Conservation (phyloP, 2,888 invertebrate species). For the Heterodera filipjevi region DNA sequence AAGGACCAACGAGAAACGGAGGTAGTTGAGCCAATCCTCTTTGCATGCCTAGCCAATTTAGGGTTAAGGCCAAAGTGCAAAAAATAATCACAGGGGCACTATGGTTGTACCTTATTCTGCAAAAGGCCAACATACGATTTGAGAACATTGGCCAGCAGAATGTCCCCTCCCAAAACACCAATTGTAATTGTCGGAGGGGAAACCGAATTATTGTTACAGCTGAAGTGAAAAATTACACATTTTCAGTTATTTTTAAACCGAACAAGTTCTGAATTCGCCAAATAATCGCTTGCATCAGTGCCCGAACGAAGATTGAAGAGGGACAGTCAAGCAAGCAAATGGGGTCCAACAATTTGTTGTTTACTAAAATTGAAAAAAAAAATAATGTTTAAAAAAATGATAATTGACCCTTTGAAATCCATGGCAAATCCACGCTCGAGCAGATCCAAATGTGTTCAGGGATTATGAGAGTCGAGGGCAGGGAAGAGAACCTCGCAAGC, state of each 20-base stretch:
- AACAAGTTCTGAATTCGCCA: slow-evolving; percentile 61
- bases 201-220: slow-evolving; percentile 63
- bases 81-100: slow-evolving; percentile 1
- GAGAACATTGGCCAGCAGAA: slow-evolving; percentile 53
- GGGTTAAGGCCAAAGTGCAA: background rate
- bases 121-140: slow-evolving; percentile 62
- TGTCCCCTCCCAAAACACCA: slow-evolving; percentile 61
- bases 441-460: slow-evolving; percentile 40
- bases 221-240: slow-evolving; percentile 35
- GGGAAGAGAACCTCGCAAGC: background rate
- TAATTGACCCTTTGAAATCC: slow-evolving; percentile 38
- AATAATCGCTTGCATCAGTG: slow-evolving; percentile 52
- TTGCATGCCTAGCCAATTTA: slow-evolving; percentile 14
- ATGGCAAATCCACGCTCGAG: slow-evolving; percentile 44
- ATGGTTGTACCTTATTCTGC: slow-evolving; percentile 60
- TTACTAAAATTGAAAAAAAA: slow-evolving; percentile 18
- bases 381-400: too few species aligned
- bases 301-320: slow-evolving; percentile 44
- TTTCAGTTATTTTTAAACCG: slow-evolving; percentile 32
- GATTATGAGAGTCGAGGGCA: slow-evolving; percentile 15
- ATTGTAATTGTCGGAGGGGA: slow-evolving; percentile 55
- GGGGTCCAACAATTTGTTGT: slow-evolving; percentile 27
- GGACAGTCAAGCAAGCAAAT: slow-evolving; percentile 51
- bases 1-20: slow-evolving; percentile 59
- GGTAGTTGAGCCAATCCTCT: slow-evolving; percentile 59